Conservation (phyloP, 2,113 vertebrate genomes). For the Eptesicus fuscus region DNA sequence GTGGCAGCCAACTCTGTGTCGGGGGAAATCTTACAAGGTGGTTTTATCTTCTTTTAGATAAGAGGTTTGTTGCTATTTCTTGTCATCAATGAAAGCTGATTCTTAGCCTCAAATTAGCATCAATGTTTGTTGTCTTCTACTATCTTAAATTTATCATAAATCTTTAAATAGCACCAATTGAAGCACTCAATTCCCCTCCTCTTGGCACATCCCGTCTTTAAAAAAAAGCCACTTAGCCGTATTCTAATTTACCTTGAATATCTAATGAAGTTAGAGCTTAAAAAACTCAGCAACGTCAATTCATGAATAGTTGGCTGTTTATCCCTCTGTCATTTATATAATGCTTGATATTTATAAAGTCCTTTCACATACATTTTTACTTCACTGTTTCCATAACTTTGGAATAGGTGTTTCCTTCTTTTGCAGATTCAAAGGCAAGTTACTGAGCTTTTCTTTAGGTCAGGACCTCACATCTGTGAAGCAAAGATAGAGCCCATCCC, state of each 20-base stretch:
- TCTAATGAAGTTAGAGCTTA: background rate
- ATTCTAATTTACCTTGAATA: background rate
- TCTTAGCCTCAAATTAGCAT: background rate
- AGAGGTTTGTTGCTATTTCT: background rate
- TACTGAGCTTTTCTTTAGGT: background rate
- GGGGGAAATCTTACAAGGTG: background rate
- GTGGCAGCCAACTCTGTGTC: background rate
- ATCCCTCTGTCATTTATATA: background rate
- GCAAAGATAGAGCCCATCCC: background rate
- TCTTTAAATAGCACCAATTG: background rate
- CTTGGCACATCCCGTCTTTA: background rate
- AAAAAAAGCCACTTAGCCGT: background rate
- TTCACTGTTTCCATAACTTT: background rate
- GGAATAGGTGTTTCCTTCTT: background rate
- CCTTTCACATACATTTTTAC: background rate
- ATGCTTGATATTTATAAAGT: background rate
- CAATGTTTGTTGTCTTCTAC: conserved; percentile 11
- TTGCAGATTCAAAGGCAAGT: background rate
- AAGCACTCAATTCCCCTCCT: background rate
- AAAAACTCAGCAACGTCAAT: background rate
- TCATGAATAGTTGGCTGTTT: background rate
- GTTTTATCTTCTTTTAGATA: background rate
- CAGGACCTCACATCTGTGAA: background rate
- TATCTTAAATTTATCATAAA: background rate
- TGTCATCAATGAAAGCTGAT: background rate